A percentile compares a stretch with the other conserved stretches of the same genome.
Evolutionary conservation across 2,888 invertebrate species (phyloP).

Genomic region (Galerucella pusilla): DNA sequence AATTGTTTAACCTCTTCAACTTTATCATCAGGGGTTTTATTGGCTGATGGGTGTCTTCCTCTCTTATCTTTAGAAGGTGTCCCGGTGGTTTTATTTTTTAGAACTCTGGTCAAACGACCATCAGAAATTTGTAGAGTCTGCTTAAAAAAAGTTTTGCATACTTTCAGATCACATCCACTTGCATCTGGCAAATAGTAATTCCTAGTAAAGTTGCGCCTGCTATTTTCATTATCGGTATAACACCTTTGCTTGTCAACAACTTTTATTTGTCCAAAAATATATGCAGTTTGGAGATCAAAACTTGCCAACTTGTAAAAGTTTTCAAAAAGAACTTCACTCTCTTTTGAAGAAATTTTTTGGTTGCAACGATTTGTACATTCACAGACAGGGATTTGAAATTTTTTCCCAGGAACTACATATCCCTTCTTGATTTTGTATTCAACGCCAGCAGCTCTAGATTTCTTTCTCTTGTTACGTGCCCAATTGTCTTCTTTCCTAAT

Average conservation of each 20-base stretch:
- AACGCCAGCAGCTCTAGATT: not conserved
- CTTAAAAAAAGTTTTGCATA: constrained; percentile 3
- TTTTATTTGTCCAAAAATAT: constrained; percentile 6
- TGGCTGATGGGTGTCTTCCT: constrained; percentile 3
- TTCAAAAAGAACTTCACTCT: not conserved
- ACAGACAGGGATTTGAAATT: constrained; percentile 6
- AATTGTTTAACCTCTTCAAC: constrained; percentile 5
- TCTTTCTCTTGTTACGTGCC: constrained; percentile 8
- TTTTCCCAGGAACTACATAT: constrained; percentile 1
- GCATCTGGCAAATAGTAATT: constrained; percentile 7
- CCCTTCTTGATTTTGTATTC: constrained; percentile 2
- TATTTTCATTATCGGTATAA: constrained; percentile 8
- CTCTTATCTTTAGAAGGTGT: constrained; percentile 2
- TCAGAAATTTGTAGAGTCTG: constrained; percentile 2
- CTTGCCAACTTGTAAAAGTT: constrained; percentile 8
- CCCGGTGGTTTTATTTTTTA: not conserved
- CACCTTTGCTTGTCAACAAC: constrained; percentile 2
- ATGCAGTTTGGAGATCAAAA: constrained; percentile 8
- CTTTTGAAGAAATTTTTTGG: constrained; percentile 4
- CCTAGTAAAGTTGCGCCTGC: not conserved
- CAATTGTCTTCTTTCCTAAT: constrained; percentile 10
- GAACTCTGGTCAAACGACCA: not conserved
- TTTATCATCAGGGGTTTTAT: constrained; percentile 4
- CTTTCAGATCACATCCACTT: constrained; percentile 9
- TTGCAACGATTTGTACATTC: not conserved